Conservation (phyloP, 2,797 vertebrate species). For the Momotus momota region DNA sequence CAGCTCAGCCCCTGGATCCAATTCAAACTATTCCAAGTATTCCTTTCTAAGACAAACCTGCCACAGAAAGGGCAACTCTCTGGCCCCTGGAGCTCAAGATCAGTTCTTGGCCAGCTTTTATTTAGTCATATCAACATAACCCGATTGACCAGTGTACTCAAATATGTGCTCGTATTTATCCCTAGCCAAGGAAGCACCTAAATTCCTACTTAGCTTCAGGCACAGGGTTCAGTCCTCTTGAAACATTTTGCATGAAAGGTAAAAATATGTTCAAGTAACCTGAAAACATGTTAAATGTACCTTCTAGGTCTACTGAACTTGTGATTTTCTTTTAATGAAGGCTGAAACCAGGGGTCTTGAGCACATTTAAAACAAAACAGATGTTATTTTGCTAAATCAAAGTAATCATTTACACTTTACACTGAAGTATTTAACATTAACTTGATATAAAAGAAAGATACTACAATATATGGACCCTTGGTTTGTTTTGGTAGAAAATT, state of each 20-base stretch:
- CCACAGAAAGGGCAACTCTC: not conserved
- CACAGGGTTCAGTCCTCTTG: not conserved
- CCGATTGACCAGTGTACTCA: not conserved
- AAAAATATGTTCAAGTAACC: not conserved
- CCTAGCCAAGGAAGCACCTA: not conserved
- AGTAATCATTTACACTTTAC: not conserved
- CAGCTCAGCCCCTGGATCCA: not conserved
- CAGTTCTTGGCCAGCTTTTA: not conserved
- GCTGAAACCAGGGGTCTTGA: not conserved
- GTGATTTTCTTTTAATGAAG: not conserved
- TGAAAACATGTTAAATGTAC: not conserved
- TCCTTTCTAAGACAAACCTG: slow-evolving; percentile 43
- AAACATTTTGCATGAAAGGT: not conserved
- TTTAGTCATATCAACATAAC: not conserved
- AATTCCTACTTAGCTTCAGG: not conserved
- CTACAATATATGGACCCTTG: not conserved
- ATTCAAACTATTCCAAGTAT: slow-evolving; percentile 27
- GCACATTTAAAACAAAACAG: slow-evolving; percentile 26
- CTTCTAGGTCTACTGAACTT: not conserved
- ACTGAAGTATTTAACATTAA: not conserved
- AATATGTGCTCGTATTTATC: not conserved
- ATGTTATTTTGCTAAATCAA: slow-evolving; percentile 37
- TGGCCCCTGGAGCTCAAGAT: not conserved
- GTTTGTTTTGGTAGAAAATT: slow-evolving; percentile 30
- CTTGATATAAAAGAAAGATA: not conserved